Conservation (phyloP, 2,113 vertebrate species). For the Microcebus lehilahytsara region DNA sequence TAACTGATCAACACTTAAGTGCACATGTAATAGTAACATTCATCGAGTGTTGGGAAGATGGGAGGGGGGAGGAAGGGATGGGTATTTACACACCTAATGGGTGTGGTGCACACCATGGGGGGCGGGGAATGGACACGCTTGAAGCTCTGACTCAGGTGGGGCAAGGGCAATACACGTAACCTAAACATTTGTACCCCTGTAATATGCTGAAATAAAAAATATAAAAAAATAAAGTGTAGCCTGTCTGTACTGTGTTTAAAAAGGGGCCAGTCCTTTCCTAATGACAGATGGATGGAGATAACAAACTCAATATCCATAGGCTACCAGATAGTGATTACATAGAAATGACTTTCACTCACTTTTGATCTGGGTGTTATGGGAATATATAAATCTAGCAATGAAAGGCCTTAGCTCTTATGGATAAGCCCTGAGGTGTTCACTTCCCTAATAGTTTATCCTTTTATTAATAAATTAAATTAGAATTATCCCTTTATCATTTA, state of each 20-base stretch:
- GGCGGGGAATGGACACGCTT: too few relatives aligned
- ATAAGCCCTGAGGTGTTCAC: constrained; percentile 55
- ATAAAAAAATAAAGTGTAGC: constrained; percentile 27
- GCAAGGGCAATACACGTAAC: too few relatives aligned
- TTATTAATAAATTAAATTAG: constrained; percentile 68
- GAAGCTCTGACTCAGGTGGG: too few relatives aligned
- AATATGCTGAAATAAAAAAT: too few relatives aligned
- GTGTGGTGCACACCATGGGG: too few relatives aligned
- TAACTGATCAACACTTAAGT: too few relatives aligned
- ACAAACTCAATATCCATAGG: constrained; percentile 65
- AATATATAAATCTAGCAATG: constrained; percentile 62
- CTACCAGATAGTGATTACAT: constrained; percentile 59
- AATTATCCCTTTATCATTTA: constrained; percentile 66
- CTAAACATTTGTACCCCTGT: too few relatives aligned
- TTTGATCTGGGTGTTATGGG: constrained; percentile 60
- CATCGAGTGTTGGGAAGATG: too few relatives aligned
- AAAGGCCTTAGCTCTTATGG: constrained; percentile 57
- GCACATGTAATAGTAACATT: too few relatives aligned
- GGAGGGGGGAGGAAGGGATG: too few relatives aligned
- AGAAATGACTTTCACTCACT: constrained; percentile 60
- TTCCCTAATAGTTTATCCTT: constrained; percentile 26
- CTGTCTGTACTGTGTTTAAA: constrained; percentile 21
- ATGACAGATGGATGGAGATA: constrained; percentile 63
- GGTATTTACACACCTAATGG: too few relatives aligned
- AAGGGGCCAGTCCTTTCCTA: constrained; percentile 55